Percentiles rank a stretch among this genome's conserved stretches.
phyloP scores from a whole-genome alignment of 2,888 invertebrate species.

The Sycophila texana region DNA sequence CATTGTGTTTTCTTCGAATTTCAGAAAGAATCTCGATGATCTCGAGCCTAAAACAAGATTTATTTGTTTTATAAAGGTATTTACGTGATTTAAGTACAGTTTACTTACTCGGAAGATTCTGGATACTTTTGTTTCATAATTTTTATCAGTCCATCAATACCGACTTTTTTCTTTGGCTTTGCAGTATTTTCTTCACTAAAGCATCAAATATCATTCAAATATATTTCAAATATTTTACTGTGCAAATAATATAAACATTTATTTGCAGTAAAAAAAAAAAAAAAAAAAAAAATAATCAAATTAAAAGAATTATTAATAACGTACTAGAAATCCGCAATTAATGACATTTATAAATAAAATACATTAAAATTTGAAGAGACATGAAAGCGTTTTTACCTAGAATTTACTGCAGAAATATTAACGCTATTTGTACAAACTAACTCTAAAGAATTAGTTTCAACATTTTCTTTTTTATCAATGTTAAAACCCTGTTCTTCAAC shows the following conservation, averaged over 20 bases:
- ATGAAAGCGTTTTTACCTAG: too few species aligned
- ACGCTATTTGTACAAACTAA: too few species aligned
- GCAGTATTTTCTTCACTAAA: conserved; percentile 7
- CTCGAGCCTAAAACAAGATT: conserved; percentile 59
- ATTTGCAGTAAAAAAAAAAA: too few species aligned
- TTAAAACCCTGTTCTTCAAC: too few species aligned
- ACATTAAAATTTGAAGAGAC: too few species aligned
- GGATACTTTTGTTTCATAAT: conserved; percentile 56
- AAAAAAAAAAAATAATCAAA: not conserved
- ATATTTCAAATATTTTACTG: not conserved
- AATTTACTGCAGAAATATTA: too few species aligned
- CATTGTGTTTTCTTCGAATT: conserved; percentile 61
- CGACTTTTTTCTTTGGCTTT: conserved; percentile 29
- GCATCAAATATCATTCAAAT: not conserved
- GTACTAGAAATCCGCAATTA: too few species aligned
- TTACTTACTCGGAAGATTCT: conserved; percentile 61
- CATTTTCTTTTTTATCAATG: too few species aligned
- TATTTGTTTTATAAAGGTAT: conserved; percentile 14
- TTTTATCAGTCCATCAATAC: conserved; percentile 59
- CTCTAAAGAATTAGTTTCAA: too few species aligned
- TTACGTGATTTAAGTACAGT: not conserved
- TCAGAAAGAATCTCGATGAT: conserved; percentile 60
- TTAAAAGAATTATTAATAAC: not conserved
- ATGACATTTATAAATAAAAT: too few species aligned
- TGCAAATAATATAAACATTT: not conserved